These are phyloP conservation scores for Hypercompe scribonia DNA, from an alignment of 2,888 invertebrate species.

Conservation along the genomic window DNA sequence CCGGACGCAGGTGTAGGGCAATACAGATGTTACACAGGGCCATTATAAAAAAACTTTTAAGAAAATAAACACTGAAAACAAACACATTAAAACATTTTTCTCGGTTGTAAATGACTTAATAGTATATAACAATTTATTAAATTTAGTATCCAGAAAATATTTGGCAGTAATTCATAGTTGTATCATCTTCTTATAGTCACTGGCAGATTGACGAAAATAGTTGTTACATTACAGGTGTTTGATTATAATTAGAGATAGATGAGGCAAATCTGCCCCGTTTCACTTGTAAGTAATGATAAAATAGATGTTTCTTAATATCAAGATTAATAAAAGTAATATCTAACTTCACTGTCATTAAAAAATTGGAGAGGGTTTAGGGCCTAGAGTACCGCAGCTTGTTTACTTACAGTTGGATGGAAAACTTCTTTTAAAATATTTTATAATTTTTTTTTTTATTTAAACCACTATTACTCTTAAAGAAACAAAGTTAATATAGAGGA, in stretches of 20 bases:
- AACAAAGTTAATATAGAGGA: no score
- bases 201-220: no score
- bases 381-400: not conserved
- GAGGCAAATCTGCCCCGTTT: not conserved
- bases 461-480: no score
- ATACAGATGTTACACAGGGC: slow-evolving; percentile 70
- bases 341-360: not conserved
- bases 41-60: slow-evolving; percentile 63
- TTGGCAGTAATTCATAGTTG: not conserved
- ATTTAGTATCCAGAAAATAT: not conserved
- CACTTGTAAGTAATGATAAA: not conserved
- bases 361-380: not conserved
- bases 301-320: no score
- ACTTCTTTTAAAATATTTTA: no score
- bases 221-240: not conserved
- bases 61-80: slow-evolving; percentile 68
- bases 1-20: slow-evolving; percentile 81
- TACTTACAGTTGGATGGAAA: not conserved
- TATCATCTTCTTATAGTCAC: not conserved
- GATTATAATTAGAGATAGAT: not conserved
- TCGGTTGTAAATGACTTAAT: not conserved
- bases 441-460: no score
- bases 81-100: slow-evolving; percentile 24
- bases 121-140: not conserved
- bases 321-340: no score